Percentiles rank a stretch among this genome's conserved stretches.
Conservation (phyloP, 2,888 invertebrate genomes). For the Ceramica pisi region DNA sequence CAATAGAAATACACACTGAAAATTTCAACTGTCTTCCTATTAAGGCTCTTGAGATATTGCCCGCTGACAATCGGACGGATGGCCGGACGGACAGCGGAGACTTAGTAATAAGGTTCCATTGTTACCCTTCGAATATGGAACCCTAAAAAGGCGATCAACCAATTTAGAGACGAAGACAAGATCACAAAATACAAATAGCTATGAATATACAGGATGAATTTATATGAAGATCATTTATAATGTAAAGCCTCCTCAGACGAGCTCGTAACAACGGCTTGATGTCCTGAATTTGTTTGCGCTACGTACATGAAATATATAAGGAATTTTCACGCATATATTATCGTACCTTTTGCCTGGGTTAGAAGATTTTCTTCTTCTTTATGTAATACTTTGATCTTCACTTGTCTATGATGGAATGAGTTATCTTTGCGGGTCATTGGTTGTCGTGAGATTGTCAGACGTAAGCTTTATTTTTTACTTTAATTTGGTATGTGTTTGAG, state of each 20-base stretch:
- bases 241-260: conserved; percentile 39
- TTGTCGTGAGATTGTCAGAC: not conserved
- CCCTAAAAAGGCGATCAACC: not conserved
- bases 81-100: too few species aligned
- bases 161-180: not conserved
- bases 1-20: too few species aligned
- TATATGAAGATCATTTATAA: conserved; percentile 55
- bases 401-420: not conserved
- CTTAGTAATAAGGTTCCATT: too few species aligned
- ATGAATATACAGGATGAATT: conserved; percentile 48
- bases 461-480: not conserved
- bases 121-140: not conserved
- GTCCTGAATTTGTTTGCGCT: conserved; percentile 52
- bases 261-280: conserved; percentile 55
- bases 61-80: too few species aligned
- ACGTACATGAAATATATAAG: conserved; percentile 38
- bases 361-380: conserved; percentile 20
- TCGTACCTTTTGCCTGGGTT: conserved; percentile 14
- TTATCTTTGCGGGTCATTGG: not conserved
- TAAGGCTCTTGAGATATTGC: too few species aligned
- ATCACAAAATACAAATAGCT: conserved; percentile 7
- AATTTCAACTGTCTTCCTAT: too few species aligned
- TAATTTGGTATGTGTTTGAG: not conserved
- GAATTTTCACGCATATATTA: conserved; percentile 30
- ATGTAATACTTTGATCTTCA: conserved; percentile 18